Conservation (phyloP, 2,113 vertebrate genomes). For the Epinephelus lanceolatus region DNA sequence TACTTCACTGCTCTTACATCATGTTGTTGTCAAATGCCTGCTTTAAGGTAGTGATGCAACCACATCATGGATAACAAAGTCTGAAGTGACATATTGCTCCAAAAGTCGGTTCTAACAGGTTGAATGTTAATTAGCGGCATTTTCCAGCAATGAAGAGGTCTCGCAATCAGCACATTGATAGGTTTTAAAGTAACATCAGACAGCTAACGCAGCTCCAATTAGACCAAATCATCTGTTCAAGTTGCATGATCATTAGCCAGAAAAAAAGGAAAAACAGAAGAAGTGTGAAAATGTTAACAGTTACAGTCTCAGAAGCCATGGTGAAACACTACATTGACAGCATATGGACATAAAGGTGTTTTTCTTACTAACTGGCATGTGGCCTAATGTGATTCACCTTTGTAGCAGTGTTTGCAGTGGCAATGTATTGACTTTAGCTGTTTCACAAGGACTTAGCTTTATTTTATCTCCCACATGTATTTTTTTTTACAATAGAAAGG, state of each 20-base stretch:
- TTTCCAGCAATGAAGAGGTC: constrained; percentile 18
- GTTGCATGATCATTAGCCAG: not conserved
- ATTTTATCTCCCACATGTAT: not conserved
- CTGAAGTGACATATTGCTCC: not conserved
- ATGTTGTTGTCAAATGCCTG: not conserved
- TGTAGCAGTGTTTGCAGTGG: not conserved
- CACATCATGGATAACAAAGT: not conserved
- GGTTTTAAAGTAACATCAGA: not conserved
- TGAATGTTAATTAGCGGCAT: constrained; percentile 26
- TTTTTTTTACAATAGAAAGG: constrained; percentile 4
- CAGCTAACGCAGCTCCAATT: not conserved
- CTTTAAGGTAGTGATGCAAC: no score
- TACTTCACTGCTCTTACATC: not conserved
- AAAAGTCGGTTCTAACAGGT: not conserved
- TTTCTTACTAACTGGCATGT: not conserved
- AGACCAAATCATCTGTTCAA: not conserved
- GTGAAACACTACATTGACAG: not conserved
- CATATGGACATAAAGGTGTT: no score
- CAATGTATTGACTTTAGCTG: not conserved
- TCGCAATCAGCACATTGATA: not conserved
- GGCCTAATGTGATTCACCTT: not conserved
- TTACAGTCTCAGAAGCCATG: not conserved
- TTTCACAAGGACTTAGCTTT: not conserved
- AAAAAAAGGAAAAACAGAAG: not conserved
- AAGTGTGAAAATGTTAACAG: not conserved